These are phyloP conservation scores for Coenonympha glycerion DNA, from an alignment of 2,888 invertebrate genomes.

Conservation along the genomic window DNA sequence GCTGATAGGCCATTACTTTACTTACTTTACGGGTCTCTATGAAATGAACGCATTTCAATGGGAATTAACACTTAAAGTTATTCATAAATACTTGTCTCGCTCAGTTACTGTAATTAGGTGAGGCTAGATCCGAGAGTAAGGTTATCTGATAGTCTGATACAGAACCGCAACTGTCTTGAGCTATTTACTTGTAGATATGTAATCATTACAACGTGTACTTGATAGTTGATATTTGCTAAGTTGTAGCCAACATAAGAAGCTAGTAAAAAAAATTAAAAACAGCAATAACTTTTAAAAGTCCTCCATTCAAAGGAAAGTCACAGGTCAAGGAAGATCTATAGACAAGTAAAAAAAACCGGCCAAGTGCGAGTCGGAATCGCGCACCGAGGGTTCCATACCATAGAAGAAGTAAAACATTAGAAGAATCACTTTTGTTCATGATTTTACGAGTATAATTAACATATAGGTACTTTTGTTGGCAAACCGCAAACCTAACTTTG, in stretches of 20 bases:
- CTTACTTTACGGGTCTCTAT: slow-evolving; percentile 27
- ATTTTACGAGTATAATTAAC: no score
- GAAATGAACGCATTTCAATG: slow-evolving; percentile 26
- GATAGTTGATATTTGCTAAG: not conserved
- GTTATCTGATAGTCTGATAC: slow-evolving; percentile 17
- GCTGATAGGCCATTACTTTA: slow-evolving; percentile 26
- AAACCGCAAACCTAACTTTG: no score
- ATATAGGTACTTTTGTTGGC: no score
- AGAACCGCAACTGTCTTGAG: slow-evolving; percentile 11
- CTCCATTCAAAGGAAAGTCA: no score
- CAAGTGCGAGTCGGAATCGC: no score
- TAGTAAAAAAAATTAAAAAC: no score
- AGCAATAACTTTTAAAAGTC: no score
- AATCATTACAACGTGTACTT: slow-evolving; percentile 3
- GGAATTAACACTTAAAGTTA: slow-evolving; percentile 21
- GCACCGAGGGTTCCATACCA: no score
- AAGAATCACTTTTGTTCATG: no score
- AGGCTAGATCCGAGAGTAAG: slow-evolving; percentile 9
- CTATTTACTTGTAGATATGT: not conserved
- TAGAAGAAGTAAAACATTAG: no score
- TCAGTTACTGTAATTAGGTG: slow-evolving; percentile 10
- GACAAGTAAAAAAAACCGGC: no score
- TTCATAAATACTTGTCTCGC: slow-evolving; percentile 20
- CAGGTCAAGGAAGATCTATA: no score
- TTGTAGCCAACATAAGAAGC: not conserved